Percentiles rank a stretch among this genome's conserved stretches.
Evolutionary conservation across 2,797 vertebrate genomes (phyloP).

Genomic region (Mallotus villosus): DNA sequence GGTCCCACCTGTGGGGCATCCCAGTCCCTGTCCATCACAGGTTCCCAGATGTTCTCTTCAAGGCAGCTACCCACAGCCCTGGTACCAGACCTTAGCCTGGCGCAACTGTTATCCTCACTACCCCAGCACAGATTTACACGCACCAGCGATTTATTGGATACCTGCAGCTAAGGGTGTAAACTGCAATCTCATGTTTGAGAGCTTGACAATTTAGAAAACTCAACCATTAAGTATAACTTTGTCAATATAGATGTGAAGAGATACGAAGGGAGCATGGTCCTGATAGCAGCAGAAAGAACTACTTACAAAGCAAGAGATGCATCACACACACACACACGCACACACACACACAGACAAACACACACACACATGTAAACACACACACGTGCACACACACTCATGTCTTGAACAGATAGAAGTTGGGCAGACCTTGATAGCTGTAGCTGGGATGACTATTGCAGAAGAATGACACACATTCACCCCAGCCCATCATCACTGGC

Average conservation of each 20-base stretch:
- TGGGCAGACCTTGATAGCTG: not conserved
- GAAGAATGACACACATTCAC: constrained; percentile 3
- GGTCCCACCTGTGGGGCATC: not conserved
- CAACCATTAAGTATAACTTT: constrained; percentile 70
- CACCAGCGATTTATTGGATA: constrained; percentile 67
- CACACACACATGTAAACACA: constrained; percentile 9
- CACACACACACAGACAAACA: not conserved
- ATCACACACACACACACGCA: not conserved
- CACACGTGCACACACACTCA: constrained; percentile 11
- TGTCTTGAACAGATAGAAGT: not conserved
- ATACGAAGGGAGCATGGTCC: constrained; percentile 46
- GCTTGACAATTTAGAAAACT: constrained; percentile 52
- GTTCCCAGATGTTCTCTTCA: too few species aligned
- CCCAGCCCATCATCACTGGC: constrained; percentile 25
- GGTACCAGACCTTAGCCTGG: constrained; percentile 54
- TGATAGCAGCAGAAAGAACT: too few species aligned
- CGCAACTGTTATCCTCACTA: constrained; percentile 51
- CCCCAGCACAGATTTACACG: constrained; percentile 47
- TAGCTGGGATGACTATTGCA: not conserved
- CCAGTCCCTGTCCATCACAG: constrained; percentile 26
- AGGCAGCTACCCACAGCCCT: constrained; percentile 55
- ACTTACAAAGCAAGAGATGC: not conserved
- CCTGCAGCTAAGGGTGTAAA: constrained; percentile 70
- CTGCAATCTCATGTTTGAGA: constrained; percentile 70
- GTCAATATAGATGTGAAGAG: constrained; percentile 72